phyloP scores from a whole-genome alignment of 2,888 invertebrate genomes.

The Drosophila rubida region DNA sequence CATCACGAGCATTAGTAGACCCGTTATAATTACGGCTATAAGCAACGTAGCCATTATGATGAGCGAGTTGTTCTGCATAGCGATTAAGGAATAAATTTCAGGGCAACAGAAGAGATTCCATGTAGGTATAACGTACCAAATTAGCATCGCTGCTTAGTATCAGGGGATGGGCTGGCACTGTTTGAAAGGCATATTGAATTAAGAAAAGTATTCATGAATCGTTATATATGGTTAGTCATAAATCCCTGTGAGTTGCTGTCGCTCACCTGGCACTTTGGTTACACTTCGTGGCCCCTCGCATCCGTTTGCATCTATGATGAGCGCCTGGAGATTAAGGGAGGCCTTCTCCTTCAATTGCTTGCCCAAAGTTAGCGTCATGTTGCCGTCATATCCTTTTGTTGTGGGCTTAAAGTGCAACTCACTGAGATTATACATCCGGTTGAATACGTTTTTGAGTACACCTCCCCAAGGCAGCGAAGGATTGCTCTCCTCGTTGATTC shows the following conservation, averaged over 20 bases:
- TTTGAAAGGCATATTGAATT: neutral
- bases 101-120: neutral
- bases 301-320: slow-evolving; percentile 71
- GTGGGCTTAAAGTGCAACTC: slow-evolving; percentile 53
- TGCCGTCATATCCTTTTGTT: slow-evolving; percentile 58
- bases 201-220: neutral
- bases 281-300: slow-evolving; percentile 73
- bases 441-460: slow-evolving; percentile 66
- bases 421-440: slow-evolving; percentile 65
- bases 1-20: slow-evolving; percentile 41
- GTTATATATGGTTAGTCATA: neutral
- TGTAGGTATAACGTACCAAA: slow-evolving; percentile 40
- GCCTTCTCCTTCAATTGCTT: slow-evolving; percentile 65
- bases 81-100: neutral
- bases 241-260: too few species aligned
- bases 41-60: slow-evolving; percentile 60
- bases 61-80: slow-evolving; percentile 54
- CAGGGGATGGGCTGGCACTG: slow-evolving; percentile 56
- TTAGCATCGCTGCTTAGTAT: slow-evolving; percentile 38
- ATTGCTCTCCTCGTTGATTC: slow-evolving; percentile 79
- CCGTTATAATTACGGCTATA: slow-evolving; percentile 45
- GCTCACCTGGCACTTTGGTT: slow-evolving; percentile 70
- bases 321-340: slow-evolving; percentile 69
- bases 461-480: slow-evolving; percentile 83
- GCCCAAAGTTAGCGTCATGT: slow-evolving; percentile 42